Percentiles rank a stretch among this genome's conserved stretches.
Conservation (phyloP, 2,113 vertebrate species). For the Brienomyrus longianalis region DNA sequence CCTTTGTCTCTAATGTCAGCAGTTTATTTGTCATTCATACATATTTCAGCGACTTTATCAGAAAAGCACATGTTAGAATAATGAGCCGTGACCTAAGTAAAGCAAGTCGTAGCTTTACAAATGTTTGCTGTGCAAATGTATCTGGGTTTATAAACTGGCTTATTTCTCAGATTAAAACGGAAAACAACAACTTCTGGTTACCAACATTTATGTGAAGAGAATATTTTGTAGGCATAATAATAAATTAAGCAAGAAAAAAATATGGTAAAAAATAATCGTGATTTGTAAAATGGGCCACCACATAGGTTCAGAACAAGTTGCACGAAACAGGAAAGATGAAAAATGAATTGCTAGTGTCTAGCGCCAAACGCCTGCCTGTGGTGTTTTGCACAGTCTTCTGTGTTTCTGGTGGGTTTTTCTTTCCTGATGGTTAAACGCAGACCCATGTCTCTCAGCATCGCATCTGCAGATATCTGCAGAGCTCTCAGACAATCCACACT, state of each 20-base stretch:
- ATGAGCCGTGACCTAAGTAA: conserved; percentile 62
- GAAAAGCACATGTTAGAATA: conserved; percentile 63
- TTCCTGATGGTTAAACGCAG: background rate
- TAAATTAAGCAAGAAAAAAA: background rate
- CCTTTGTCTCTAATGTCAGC: conserved; percentile 51
- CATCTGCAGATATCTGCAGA: background rate
- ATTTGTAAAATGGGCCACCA: background rate
- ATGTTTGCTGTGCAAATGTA: conserved; percentile 67
- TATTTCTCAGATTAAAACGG: conserved; percentile 28
- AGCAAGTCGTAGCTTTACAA: conserved; percentile 64
- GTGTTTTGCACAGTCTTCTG: background rate
- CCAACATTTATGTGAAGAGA: background rate
- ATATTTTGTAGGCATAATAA: conserved; percentile 14
- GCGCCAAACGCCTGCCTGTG: background rate
- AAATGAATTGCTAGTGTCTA: background rate
- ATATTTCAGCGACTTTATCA: conserved; percentile 50
- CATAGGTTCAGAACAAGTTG: background rate
- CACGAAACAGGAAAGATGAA: background rate
- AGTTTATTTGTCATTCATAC: conserved; percentile 65
- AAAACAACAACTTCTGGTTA: conserved; percentile 20
- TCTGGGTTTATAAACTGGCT: background rate
- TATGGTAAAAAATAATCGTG: background rate
- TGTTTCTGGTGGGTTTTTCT: background rate
- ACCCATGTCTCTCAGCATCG: background rate
- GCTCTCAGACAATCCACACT: conserved; percentile 41